Percentiles rank a stretch among this genome's conserved stretches.
Evolutionary conservation across 2,113 vertebrate species (phyloP).

Genomic region (Mus pahari): DNA sequence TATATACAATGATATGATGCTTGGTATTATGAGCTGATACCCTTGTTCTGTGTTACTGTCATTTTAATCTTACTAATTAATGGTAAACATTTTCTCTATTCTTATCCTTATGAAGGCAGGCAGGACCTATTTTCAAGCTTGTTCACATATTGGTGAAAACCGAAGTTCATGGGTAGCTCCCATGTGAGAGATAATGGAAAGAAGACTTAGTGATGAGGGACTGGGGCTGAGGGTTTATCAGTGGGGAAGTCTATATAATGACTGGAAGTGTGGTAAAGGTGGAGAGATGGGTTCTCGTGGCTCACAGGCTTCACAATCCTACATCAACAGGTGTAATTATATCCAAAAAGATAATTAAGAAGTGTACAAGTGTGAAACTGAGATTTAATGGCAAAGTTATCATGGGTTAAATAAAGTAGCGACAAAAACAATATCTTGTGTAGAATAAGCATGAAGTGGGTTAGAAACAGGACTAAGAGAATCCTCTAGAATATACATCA

Average conservation of each 20-base stretch:
- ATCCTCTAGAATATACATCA: fast-evolving
- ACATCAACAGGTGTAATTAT: not conserved
- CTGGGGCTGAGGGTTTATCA: not conserved
- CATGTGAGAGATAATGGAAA: not conserved
- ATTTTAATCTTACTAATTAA: not conserved
- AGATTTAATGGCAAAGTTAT: not conserved
- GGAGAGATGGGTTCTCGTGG: fast-evolving
- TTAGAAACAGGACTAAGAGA: not conserved
- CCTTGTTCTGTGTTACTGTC: not conserved
- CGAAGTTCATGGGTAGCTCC: not conserved
- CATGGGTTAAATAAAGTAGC: not conserved
- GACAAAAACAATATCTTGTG: not conserved
- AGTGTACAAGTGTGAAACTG: not conserved
- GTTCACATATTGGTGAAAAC: not conserved
- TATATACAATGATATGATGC: not conserved
- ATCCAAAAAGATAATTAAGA: not conserved
- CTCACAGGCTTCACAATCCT: not conserved
- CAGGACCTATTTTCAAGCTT: not conserved
- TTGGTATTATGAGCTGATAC: not conserved
- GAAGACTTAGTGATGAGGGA: not conserved
- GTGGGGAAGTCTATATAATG: not conserved
- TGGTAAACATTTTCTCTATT: not conserved
- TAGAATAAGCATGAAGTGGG: not conserved
- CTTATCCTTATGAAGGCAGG: not conserved
- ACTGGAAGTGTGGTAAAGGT: not conserved